Evolutionary conservation across 2,113 vertebrate genomes (phyloP), one percentile per base, ranked within the genome.

Genomic region (Nothobranchius kuhntae): DNA sequence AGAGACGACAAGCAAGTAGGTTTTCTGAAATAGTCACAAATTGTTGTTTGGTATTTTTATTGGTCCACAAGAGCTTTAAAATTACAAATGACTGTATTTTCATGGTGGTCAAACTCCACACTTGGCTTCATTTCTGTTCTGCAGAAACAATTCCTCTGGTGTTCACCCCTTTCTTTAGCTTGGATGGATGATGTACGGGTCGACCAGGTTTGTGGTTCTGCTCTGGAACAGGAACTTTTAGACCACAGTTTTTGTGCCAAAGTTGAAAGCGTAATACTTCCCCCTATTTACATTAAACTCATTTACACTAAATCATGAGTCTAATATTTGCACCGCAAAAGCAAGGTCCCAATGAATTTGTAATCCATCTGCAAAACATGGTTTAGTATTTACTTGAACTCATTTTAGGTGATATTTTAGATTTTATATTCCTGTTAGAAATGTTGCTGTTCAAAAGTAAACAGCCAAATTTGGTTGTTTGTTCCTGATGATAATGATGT

Each of bases 21-120:
- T 55, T 75, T 73, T 84, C 55, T 65, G 9, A 80, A 62, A 82
- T 57, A 35, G 62, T 57, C 17, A 67, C 61, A 77, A 75, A 76
- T 85, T 73, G 82, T 84, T 81, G 80, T 89, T 87, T 77, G 72
- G 69, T 84, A 72, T 87, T 90, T 91, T 89, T 85, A 89, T 86
- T 86, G 82, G 79, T 87, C 80, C 77, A 81, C 70, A 83, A 86
- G 51, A 71, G 75, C 75, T 88, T 77, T 73, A 85, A 80, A 86
- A 87, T 82, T 78, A 89, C 72, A 80, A 89, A 82, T 70, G 77
- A 88, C 84, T 83, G 62, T 82, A 74, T 87, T 81, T 86, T 78
- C 73, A 85, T 81, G 62, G 85, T 64, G 78, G 85, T 87, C 85
- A 82, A 6, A 45, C 78, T 85, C 78, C 68, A 64, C 38, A 21